phyloP scores from a whole-genome alignment of 2,888 invertebrate genomes.

The Drymonia ruficornis region DNA sequence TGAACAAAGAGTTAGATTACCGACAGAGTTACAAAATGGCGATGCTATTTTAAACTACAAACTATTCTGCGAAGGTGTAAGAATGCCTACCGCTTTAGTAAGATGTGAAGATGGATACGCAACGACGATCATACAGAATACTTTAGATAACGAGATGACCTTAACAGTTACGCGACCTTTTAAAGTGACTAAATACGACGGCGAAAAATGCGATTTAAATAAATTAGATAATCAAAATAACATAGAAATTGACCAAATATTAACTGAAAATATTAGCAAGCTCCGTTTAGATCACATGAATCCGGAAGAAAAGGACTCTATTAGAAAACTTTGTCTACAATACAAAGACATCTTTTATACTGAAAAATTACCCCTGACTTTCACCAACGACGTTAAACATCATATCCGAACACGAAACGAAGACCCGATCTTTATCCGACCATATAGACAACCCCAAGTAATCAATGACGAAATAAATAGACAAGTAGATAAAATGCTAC shows the following conservation, averaged over 20 bases:
- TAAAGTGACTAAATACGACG: too few relatives aligned
- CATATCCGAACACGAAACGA: constrained; percentile 44
- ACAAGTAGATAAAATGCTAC: constrained; percentile 44
- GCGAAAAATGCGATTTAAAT: not conserved
- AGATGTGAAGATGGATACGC: constrained; percentile 20
- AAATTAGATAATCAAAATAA: not conserved
- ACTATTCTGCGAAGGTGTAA: constrained; percentile 18
- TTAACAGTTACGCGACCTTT: too few relatives aligned
- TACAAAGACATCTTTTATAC: constrained; percentile 46
- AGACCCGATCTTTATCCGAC: constrained; percentile 38
- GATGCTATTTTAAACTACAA: constrained; percentile 14
- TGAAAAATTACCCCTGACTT: constrained; percentile 37
- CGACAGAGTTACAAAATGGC: constrained; percentile 1
- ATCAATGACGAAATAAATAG: constrained; percentile 41
- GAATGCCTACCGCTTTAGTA: constrained; percentile 29
- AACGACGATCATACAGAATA: constrained; percentile 15
- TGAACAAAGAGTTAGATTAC: not conserved
- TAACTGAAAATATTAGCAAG: constrained; percentile 2
- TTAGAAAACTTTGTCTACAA: constrained; percentile 33
- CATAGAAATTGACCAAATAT: not conserved
- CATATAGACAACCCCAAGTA: constrained; percentile 36
- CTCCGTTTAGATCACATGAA: constrained; percentile 36
- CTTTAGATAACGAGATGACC: not conserved
- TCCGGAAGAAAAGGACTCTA: constrained; percentile 34
- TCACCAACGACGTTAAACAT: constrained; percentile 39